A percentile compares a stretch with the other conserved stretches of the same genome.
These are phyloP conservation scores for Argyresthia goedartella DNA, from an alignment of 2,888 invertebrate species.

Conservation along the genomic window DNA sequence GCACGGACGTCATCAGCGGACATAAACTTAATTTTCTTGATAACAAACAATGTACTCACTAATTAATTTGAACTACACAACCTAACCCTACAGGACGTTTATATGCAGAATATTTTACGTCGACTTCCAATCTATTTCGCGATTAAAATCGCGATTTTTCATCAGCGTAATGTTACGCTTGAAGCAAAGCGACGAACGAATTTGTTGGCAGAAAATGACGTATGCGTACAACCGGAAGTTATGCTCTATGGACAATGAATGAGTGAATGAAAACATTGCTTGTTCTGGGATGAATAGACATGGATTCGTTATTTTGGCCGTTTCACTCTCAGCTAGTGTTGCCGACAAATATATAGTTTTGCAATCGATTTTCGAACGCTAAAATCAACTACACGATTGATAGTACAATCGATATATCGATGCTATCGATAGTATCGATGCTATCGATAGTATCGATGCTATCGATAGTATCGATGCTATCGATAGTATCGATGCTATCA, in stretches of 20 bases:
- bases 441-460: no score
- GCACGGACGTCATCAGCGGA: constrained; percentile 56
- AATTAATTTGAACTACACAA: constrained; percentile 60
- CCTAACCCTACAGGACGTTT: constrained; percentile 56
- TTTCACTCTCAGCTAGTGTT: no score
- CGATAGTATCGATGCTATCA: no score
- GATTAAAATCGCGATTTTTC: constrained; percentile 48
- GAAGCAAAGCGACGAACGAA: constrained; percentile 27
- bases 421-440: no score
- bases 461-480: no score
- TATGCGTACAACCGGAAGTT: constrained; percentile 62
- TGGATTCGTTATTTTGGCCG: no score
- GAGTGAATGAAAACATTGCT: no score
- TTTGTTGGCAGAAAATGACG: constrained; percentile 66
- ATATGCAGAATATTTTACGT: constrained; percentile 62
- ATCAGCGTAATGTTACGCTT: constrained; percentile 38
- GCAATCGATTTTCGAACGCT: no score
- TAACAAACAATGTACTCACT: constrained; percentile 48
- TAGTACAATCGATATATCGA: no score
- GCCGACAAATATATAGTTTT: no score
- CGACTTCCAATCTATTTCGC: constrained; percentile 52
- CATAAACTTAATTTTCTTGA: constrained; percentile 29
- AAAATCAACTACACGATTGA: no score
- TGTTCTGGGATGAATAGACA: no score
- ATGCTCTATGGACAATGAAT: constrained; percentile 20